Evolutionary conservation across 2,113 vertebrate genomes (phyloP).

Genomic region (Calonectris borealis): DNA sequence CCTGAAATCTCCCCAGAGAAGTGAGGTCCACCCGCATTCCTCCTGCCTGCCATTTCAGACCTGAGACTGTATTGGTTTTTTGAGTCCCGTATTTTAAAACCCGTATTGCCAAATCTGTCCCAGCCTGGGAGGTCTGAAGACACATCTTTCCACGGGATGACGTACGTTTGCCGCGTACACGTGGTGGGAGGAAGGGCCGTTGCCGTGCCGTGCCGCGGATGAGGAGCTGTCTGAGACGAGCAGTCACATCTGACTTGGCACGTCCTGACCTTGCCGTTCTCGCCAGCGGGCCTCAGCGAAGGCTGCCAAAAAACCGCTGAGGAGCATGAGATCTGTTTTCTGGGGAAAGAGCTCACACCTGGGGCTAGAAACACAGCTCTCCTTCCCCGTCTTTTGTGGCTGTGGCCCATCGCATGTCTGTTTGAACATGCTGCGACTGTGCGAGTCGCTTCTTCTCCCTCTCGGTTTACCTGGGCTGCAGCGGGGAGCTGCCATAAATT

Average conservation of each 20-base stretch:
- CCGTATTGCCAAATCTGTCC: neutral
- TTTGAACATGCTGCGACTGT: neutral
- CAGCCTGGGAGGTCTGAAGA: neutral
- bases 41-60: neutral
- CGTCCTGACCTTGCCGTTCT: neutral
- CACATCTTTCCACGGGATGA: neutral
- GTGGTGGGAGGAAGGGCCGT: neutral
- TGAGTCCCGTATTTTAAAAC: neutral
- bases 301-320: neutral
- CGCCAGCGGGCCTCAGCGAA: neutral
- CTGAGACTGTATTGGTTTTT: neutral
- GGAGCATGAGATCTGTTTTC: neutral
- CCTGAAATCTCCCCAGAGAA: neutral
- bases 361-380: neutral
- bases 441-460: neutral
- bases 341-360: slow-evolving; percentile 9
- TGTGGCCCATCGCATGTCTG: neutral
- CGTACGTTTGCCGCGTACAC: rapidly evolving
- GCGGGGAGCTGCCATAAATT: neutral
- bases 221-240: neutral
- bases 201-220: rapidly evolving
- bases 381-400: neutral
- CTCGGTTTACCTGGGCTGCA: neutral
- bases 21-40: neutral
- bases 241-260: neutral